A percentile compares a stretch with the other conserved stretches of the same genome.
Conservation (phyloP, 2,113 vertebrate species). For the Kryptolebias marmoratus region DNA sequence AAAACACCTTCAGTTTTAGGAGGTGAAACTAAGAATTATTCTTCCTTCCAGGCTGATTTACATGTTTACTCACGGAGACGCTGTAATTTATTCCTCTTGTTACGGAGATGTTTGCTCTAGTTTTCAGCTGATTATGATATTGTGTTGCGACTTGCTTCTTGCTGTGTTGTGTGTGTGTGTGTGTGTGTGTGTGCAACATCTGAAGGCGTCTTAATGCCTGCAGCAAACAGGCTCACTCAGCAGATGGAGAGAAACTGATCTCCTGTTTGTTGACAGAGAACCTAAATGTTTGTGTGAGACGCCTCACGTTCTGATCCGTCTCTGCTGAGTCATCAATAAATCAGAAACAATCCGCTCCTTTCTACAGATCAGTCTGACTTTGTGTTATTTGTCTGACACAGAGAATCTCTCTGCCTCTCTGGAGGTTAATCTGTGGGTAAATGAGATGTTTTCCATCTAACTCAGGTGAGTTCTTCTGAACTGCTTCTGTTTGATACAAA, state of each 20-base stretch:
- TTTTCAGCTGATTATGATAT: slow-evolving; percentile 57
- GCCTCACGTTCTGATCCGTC: slow-evolving; percentile 75
- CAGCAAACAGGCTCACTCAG: slow-evolving; percentile 80
- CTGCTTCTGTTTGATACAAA: slow-evolving; percentile 12
- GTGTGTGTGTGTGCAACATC: slow-evolving; percentile 38
- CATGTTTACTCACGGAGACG: slow-evolving; percentile 54
- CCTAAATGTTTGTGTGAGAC: slow-evolving; percentile 70
- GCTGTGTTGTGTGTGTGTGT: slow-evolving; percentile 35
- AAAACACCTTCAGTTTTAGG: slow-evolving; percentile 14
- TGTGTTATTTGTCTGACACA: slow-evolving; percentile 23
- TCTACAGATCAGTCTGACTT: slow-evolving; percentile 44
- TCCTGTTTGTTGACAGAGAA: slow-evolving; percentile 87
- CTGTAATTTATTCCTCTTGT: slow-evolving; percentile 69
- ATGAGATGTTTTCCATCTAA: slow-evolving; percentile 63
- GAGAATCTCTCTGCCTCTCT: slow-evolving; percentile 24
- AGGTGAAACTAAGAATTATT: slow-evolving; percentile 31
- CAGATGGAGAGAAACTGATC: slow-evolving; percentile 79
- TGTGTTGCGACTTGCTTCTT: slow-evolving; percentile 48
- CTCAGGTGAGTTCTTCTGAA: slow-evolving; percentile 48
- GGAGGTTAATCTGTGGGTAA: slow-evolving; percentile 78
- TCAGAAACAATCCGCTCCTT: slow-evolving; percentile 79
- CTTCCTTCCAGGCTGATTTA: slow-evolving; percentile 54
- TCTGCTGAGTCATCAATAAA: slow-evolving; percentile 82
- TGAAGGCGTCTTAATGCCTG: slow-evolving; percentile 77
- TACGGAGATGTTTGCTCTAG: slow-evolving; percentile 61